A percentile compares a stretch with the other conserved stretches of the same genome.
These are phyloP conservation scores for Ylistrum balloti DNA, from an alignment of 1,140 invertebrate genomes.

Conservation along the genomic window DNA sequence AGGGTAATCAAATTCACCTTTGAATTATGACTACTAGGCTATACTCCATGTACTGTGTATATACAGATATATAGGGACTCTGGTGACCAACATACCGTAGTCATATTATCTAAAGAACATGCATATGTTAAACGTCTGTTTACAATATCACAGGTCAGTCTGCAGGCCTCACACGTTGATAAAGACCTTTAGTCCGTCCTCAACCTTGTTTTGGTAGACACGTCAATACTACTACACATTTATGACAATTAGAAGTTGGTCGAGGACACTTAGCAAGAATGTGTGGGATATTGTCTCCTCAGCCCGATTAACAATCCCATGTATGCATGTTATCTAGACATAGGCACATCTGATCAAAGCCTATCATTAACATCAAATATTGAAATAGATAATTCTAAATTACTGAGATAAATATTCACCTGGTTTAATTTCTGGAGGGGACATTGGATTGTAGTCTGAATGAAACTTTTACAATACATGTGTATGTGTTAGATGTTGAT, in stretches of 20 bases:
- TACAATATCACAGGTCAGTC: background rate
- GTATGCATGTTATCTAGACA: background rate
- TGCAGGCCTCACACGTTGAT: background rate
- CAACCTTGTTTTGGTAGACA: too few species aligned
- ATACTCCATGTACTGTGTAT: too few species aligned
- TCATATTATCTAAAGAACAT: background rate
- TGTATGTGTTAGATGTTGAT: too few species aligned
- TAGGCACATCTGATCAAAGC: background rate
- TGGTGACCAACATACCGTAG: too few species aligned
- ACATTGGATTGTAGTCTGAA: too few species aligned
- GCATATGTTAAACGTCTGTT: background rate
- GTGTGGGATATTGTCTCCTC: background rate
- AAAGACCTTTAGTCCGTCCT: background rate
- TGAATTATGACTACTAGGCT: too few species aligned
- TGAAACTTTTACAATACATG: too few species aligned
- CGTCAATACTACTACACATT: too few species aligned
- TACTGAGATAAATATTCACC: background rate
- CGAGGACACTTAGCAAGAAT: background rate
- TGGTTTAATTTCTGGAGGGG: background rate
- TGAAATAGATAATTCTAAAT: background rate
- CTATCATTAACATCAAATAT: conserved; percentile 1
- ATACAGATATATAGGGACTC: too few species aligned
- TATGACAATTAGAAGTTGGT: background rate
- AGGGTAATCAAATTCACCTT: too few species aligned
- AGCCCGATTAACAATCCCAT: background rate